Base-by-base conservation (phyloP, 2,888 invertebrate species). In the Epinotia demarniana region DNA sequence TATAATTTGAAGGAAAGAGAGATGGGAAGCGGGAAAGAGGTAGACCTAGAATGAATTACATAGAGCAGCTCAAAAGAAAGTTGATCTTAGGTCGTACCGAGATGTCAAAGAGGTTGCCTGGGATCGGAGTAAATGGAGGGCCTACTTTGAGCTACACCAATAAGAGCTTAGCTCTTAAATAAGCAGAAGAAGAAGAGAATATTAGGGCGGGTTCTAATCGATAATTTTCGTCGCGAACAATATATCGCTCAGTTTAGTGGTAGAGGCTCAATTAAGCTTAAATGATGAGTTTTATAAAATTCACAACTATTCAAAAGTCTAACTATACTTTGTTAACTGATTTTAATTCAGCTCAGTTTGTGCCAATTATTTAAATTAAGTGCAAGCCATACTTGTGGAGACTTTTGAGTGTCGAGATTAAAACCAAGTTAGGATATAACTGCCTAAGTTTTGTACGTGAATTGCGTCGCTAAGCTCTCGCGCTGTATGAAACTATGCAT, bases 401-500 rank as follows among this genome's bases (percentile, higher is more conserved):
- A 57, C 68, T 46, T 49, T 27, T 57, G 46, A 69, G 16, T 60
- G 58, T 43, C 18, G 58, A 69, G 69, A 69, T 69, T 69, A 69
- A 69, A 60, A 43, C 58, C 19, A 58, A 69, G 46, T 69, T 60
- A 60, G 43, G 23, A 69, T 60, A n/a, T 60, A 69, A 69, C 58
- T 69, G 53, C 39, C 53, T 19, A 61, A 67, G 70, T 64, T 70
- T 53, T 53, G 19, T 39, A 62, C 33, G 70, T 53, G 61, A 53
- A 49, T 64, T 16, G 53, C 43, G 57, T 63, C 49, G 53, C 75
- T 19, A 71, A 49, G 23, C 60, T 75, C 63, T 13, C 6, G 64
- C 64, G 53, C 67, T 49, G 64, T 55, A 66, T 67, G 55, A 58
- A 75, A 62, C 49, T 57, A 13, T 68, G 73, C 73, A 64, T 76